Evolutionary conservation across 2,888 invertebrate species (phyloP).

Genomic region (Drosophila ochracea): DNA sequence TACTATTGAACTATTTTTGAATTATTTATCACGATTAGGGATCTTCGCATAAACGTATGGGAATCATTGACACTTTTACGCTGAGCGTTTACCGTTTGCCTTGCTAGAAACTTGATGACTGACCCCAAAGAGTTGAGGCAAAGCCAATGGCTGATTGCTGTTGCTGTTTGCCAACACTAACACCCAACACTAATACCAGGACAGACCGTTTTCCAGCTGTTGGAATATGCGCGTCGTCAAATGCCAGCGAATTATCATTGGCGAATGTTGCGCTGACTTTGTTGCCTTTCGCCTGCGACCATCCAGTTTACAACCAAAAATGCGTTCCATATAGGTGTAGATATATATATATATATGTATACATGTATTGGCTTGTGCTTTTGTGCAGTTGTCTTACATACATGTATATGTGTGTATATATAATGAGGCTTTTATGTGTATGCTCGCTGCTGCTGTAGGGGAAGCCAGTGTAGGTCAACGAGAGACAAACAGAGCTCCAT

Average conservation of each 20-base stretch:
- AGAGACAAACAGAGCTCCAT: constrained; percentile 52
- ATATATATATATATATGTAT: not conserved
- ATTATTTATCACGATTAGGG: constrained; percentile 42
- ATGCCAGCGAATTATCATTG: constrained; percentile 76
- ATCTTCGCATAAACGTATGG: constrained; percentile 36
- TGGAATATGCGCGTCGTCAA: constrained; percentile 70
- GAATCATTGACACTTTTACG: constrained; percentile 19
- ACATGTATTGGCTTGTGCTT: constrained; percentile 9
- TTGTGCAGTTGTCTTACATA: constrained; percentile 17
- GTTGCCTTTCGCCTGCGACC: constrained; percentile 52
- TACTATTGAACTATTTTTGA: constrained; percentile 11
- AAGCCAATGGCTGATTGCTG: constrained; percentile 16
- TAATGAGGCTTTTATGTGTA: constrained; percentile 21
- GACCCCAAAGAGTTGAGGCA: constrained; percentile 27
- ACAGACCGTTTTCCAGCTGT: constrained; percentile 29
- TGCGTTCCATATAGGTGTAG: constrained; percentile 55
- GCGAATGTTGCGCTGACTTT: constrained; percentile 71
- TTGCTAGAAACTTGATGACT: constrained; percentile 27
- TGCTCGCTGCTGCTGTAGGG: constrained; percentile 37
- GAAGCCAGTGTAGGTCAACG: constrained; percentile 68
- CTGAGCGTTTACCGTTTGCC: constrained; percentile 26
- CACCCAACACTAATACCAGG: not conserved
- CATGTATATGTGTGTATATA: constrained; percentile 2
- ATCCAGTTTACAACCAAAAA: constrained; percentile 61
- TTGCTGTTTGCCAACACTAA: constrained; percentile 5